Conservation (phyloP, 2,888 invertebrate genomes). For the Microdon myrmicae region DNA sequence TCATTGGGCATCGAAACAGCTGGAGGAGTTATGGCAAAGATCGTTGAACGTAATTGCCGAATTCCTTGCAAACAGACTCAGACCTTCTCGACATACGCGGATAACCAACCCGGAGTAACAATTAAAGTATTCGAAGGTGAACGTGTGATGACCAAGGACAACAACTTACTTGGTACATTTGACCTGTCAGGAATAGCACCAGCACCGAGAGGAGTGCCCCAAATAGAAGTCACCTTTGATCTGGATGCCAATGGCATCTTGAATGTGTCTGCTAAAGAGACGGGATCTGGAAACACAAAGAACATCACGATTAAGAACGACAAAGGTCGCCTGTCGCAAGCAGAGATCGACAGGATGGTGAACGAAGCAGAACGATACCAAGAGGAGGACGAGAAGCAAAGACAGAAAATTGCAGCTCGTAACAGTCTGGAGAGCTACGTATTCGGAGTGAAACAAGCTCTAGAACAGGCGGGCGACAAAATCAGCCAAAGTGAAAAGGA, state of each 20-base stretch:
- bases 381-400: constrained; percentile 76
- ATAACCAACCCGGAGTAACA: constrained; percentile 79
- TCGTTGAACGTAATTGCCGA: constrained; percentile 75
- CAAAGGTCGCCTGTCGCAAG: constrained; percentile 79
- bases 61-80: constrained; percentile 77
- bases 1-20: constrained; percentile 80
- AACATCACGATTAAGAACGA: constrained; percentile 84
- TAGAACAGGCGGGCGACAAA: constrained; percentile 72
- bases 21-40: constrained; percentile 79
- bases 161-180: constrained; percentile 92
- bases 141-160: constrained; percentile 89
- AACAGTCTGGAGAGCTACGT: constrained; percentile 77
- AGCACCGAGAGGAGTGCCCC: constrained; percentile 84
- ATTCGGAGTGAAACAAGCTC: constrained; percentile 75
- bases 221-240: constrained; percentile 81
- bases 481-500: constrained; percentile 76
- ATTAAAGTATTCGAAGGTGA: constrained; percentile 80
- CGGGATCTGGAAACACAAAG: constrained; percentile 73
- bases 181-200: constrained; percentile 94
- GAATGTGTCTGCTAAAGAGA: constrained; percentile 80
- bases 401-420: constrained; percentile 73
- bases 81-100: constrained; percentile 79
- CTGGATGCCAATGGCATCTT: constrained; percentile 93
- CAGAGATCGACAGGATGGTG: constrained; percentile 81
- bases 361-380: constrained; percentile 76